These are phyloP conservation scores for Mycetomoellerius zeteki DNA, from an alignment of 1,140 invertebrate species.

Conservation along the genomic window DNA sequence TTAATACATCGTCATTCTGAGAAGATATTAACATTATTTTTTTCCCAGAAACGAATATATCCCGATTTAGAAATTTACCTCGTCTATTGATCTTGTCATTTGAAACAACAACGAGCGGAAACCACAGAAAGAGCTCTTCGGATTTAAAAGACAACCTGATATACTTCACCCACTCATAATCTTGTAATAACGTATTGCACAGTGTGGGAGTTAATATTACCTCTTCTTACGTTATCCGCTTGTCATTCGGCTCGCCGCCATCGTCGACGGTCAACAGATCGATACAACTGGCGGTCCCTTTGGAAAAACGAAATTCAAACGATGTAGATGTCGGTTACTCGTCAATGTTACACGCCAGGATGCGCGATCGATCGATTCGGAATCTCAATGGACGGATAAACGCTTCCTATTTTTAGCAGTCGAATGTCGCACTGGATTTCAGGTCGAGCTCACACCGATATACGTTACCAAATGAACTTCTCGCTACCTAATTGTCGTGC, in stretches of 20 bases:
- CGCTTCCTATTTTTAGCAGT: constrained; percentile 61
- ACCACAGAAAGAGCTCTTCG: background rate
- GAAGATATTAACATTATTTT: background rate
- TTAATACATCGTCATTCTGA: background rate
- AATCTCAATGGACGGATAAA: constrained; percentile 62
- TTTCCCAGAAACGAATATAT: background rate
- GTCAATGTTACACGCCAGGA: constrained; percentile 49
- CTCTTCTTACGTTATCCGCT: constrained; percentile 36
- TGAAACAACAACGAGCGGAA: constrained; percentile 23
- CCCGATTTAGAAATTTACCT: constrained; percentile 28
- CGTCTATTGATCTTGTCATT: constrained; percentile 26
- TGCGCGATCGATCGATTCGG: constrained; percentile 58
- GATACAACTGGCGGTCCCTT: constrained; percentile 33
- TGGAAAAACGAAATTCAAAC: constrained; percentile 62
- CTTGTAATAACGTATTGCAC: background rate
- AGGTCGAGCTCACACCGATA: constrained; percentile 24
- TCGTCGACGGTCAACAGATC: constrained; percentile 54
- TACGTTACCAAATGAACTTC: constrained; percentile 40
- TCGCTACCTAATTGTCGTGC: constrained; percentile 36
- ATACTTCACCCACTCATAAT: constrained; percentile 3
- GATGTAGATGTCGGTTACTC: constrained; percentile 61
- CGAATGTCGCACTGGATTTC: constrained; percentile 51
- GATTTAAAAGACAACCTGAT: constrained; percentile 39
- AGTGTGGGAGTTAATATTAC: constrained; percentile 21
- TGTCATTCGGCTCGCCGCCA: constrained; percentile 38